Evolutionary conservation across 2,113 vertebrate genomes (phyloP).

Genomic region (Albula glossodonta): DNA sequence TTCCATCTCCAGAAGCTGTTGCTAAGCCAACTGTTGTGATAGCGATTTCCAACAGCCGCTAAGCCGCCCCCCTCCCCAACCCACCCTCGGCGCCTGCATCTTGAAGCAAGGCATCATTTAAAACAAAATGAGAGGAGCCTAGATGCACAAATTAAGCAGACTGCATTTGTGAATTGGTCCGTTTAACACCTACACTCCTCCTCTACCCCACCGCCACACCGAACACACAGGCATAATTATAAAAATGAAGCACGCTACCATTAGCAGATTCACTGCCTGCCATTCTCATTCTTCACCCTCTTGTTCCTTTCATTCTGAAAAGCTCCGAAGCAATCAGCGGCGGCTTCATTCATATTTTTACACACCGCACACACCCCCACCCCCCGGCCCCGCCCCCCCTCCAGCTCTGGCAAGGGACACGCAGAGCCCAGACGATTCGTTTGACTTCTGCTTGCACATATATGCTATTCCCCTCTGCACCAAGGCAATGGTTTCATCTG

Average conservation of each 20-base stretch:
- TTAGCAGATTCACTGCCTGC: neutral
- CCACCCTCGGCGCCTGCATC: neutral
- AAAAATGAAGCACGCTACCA: neutral
- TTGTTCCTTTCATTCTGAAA: slow-evolving; percentile 32
- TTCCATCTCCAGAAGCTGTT: slow-evolving; percentile 9
- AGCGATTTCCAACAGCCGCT: neutral
- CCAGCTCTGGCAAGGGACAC: neutral
- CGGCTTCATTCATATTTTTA: slow-evolving; percentile 26
- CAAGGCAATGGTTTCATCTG: slow-evolving; percentile 10
- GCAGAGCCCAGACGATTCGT: slow-evolving; percentile 6
- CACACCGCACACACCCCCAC: neutral
- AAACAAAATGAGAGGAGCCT: neutral
- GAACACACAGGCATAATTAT: neutral
- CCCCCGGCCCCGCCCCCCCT: neutral
- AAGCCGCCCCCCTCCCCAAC: neutral
- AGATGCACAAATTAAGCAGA: neutral
- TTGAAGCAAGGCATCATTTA: neutral
- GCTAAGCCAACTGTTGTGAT: slow-evolving; percentile 20
- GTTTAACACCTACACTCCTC: neutral
- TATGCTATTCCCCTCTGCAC: neutral
- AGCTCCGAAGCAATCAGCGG: slow-evolving; percentile 6
- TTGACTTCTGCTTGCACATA: neutral
- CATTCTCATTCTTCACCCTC: slow-evolving; percentile 21
- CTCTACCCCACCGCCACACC: neutral
- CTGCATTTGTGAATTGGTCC: neutral